Evolutionary conservation across 2,888 invertebrate species (phyloP).

Genomic region (Spodoptera exigua): DNA sequence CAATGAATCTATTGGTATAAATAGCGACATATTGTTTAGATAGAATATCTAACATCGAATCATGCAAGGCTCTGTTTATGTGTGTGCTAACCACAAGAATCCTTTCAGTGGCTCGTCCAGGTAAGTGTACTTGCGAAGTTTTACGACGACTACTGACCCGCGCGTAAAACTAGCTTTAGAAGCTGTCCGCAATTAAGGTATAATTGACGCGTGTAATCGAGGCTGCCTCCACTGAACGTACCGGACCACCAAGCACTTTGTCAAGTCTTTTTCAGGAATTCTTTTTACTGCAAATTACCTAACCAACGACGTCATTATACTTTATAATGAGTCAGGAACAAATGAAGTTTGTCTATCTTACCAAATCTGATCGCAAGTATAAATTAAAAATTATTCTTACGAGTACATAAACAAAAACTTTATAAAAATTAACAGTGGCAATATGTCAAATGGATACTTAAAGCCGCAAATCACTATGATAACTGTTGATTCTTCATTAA

Average conservation of each 20-base stretch:
- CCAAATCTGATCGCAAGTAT: conserved; percentile 51
- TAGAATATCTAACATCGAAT: conserved; percentile 57
- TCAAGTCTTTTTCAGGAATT: conserved; percentile 72
- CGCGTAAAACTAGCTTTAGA: conserved; percentile 76
- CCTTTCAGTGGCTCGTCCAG: conserved; percentile 63
- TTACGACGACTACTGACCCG: conserved; percentile 80
- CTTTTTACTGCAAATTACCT: conserved; percentile 73
- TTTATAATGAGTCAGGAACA: conserved; percentile 62
- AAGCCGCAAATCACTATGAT: conserved; percentile 61
- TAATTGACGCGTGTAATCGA: conserved; percentile 76
- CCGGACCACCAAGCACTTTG: conserved; percentile 71
- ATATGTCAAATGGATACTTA: conserved; percentile 15
- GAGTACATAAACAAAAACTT: conserved; percentile 1
- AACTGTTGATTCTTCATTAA: conserved; percentile 67
- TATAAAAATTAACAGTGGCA: conserved; percentile 1
- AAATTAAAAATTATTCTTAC: conserved; percentile 12
- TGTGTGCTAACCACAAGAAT: conserved; percentile 62
- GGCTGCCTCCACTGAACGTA: conserved; percentile 62
- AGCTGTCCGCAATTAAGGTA: conserved; percentile 78
- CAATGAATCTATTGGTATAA: conserved; percentile 50
- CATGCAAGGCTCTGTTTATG: conserved; percentile 32
- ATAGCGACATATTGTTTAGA: no score
- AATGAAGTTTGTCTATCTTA: conserved; percentile 41
- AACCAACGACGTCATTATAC: conserved; percentile 63
- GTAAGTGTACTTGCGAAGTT: conserved; percentile 78